phyloP scores from a whole-genome alignment of 1,140 invertebrate species.

The Trichoplusia ni region DNA sequence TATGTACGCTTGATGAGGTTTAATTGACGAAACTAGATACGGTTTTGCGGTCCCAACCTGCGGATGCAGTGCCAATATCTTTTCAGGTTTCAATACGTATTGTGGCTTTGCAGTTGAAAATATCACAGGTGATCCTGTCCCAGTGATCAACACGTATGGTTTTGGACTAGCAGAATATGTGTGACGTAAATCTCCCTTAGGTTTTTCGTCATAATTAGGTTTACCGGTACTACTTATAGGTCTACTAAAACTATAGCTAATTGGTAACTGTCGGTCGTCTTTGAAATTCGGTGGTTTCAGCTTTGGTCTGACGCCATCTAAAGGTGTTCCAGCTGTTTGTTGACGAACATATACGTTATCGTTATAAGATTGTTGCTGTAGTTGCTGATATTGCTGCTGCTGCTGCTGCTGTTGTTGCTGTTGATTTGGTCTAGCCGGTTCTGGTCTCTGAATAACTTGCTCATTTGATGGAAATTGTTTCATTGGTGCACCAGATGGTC shows the following conservation, averaged over 20 bases:
- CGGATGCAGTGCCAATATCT: conserved; percentile 43
- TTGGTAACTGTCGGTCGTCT: conserved; percentile 66
- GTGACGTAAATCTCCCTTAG: conserved; percentile 38
- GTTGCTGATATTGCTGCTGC: conserved; percentile 36
- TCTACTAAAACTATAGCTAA: conserved; percentile 63
- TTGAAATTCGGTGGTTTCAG: conserved; percentile 70
- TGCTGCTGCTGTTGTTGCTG: conserved; percentile 16
- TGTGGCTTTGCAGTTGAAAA: conserved; percentile 57
- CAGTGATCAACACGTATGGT: conserved; percentile 51
- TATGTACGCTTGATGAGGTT: conserved; percentile 48
- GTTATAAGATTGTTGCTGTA: conserved; percentile 41
- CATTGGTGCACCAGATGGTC: conserved; percentile 25
- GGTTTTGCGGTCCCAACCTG: conserved; percentile 51
- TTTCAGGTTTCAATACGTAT: conserved; percentile 46
- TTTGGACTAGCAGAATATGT: conserved; percentile 47
- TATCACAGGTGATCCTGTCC: conserved; percentile 45
- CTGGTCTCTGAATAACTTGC: conserved; percentile 45
- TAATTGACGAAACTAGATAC: conserved; percentile 51
- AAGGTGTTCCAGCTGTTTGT: conserved; percentile 39
- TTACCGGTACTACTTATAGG: conserved; percentile 39
- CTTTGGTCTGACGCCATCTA: conserved; percentile 54
- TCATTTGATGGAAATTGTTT: conserved; percentile 42
- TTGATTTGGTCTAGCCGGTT: conserved; percentile 32
- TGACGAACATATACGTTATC: conserved; percentile 40
- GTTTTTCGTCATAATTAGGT: conserved; percentile 40